A percentile compares a stretch with the other conserved stretches of the same genome.
These are phyloP conservation scores for Glaucomys volans DNA, from an alignment of 2,113 vertebrate genomes.

Conservation along the genomic window DNA sequence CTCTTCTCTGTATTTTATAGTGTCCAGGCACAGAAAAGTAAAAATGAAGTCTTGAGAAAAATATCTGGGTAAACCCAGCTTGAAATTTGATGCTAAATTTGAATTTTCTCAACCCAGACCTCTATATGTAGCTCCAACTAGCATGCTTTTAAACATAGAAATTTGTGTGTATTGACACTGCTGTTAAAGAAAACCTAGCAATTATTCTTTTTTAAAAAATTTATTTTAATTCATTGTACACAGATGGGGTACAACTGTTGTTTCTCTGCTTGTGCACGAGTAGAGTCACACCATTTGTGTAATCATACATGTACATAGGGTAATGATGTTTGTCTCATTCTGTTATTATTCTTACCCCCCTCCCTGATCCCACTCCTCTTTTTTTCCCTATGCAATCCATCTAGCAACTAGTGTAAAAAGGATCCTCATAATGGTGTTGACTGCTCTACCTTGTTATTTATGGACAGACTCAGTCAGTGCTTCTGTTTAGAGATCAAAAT, in stretches of 20 bases:
- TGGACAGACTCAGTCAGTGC: background rate
- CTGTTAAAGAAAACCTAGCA: background rate
- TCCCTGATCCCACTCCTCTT: too few relatives aligned
- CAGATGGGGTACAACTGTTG: too few relatives aligned
- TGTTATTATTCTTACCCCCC: too few relatives aligned
- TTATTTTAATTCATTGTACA: too few relatives aligned
- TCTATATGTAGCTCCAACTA: background rate
- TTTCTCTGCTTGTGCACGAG: too few relatives aligned
- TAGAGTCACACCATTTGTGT: too few relatives aligned
- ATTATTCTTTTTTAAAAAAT: constrained; percentile 54
- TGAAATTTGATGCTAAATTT: background rate
- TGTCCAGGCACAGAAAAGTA: constrained; percentile 3
- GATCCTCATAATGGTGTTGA: background rate
- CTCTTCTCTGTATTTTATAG: background rate
- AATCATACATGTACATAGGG: too few relatives aligned
- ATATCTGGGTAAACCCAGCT: background rate
- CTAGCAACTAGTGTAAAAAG: background rate
- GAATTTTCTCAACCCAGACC: background rate
- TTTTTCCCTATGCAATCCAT: too few relatives aligned
- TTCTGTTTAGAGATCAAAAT: background rate
- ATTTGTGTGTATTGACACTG: background rate
- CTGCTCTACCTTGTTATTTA: background rate
- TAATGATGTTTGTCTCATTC: too few relatives aligned
- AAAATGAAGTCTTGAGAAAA: constrained; percentile 18
- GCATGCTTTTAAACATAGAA: background rate